phyloP scores from a whole-genome alignment of 2,797 vertebrate genomes.

The Podarcis lilfordi region DNA sequence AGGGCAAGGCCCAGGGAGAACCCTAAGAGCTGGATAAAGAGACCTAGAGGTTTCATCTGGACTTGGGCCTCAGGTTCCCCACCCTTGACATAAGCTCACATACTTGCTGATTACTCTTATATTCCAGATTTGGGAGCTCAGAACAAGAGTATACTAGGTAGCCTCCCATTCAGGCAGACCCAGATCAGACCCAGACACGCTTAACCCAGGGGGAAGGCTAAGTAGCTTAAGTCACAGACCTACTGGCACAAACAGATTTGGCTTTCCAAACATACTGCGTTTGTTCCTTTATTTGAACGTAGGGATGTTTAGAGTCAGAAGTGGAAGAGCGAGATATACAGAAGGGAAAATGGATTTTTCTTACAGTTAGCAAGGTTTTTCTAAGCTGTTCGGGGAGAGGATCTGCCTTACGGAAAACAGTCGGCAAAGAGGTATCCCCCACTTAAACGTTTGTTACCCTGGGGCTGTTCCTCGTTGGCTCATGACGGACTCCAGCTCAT shows the following conservation, averaged over 20 bases:
- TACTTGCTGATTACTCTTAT: not conserved
- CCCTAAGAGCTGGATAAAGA: too few relatives aligned
- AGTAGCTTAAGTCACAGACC: too few relatives aligned
- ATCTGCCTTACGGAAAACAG: not conserved
- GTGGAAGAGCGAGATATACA: not conserved
- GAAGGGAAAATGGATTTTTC: not conserved
- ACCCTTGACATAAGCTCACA: too few relatives aligned
- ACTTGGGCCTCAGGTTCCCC: too few relatives aligned
- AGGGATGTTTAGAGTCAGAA: not conserved
- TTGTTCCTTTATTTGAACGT: not conserved
- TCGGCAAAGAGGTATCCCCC: not conserved
- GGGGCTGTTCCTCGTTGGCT: conserved; percentile 87
- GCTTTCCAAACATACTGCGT: not conserved
- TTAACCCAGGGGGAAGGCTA: too few relatives aligned
- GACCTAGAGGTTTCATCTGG: too few relatives aligned
- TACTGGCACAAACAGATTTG: too few relatives aligned
- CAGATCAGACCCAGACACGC: too few relatives aligned
- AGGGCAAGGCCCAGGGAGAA: too few relatives aligned
- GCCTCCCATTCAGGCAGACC: not conserved
- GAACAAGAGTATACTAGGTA: not conserved
- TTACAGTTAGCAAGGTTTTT: not conserved
- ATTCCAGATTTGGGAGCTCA: not conserved
- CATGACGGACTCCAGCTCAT: conserved; percentile 97
- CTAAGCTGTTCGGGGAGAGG: not conserved
- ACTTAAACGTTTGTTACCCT: conserved; percentile 79